A percentile compares a stretch with the other conserved stretches of the same genome.
phyloP scores from a whole-genome alignment of 2,888 invertebrate species.

The Coelogynopora nodosa region DNA sequence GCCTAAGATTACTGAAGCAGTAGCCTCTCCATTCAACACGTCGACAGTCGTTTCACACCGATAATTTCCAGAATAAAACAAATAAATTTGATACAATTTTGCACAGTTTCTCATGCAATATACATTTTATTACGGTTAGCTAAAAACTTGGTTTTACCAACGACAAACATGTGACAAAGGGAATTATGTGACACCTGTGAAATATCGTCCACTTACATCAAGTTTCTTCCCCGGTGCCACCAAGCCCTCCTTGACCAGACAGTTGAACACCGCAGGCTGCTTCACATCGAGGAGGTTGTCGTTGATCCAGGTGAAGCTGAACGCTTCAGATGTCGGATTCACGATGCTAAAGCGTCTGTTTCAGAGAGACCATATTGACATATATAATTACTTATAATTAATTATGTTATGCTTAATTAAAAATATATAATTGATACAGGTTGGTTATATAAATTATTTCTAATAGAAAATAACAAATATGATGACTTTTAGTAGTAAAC shows the following conservation, averaged over 20 bases:
- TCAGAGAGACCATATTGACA: background rate
- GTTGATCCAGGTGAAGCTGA: slow-evolving; percentile 67
- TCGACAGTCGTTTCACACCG: too few relatives aligned
- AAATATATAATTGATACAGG: background rate
- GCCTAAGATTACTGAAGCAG: too few relatives aligned
- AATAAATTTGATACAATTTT: too few relatives aligned
- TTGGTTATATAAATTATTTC: background rate
- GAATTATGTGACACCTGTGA: too few relatives aligned
- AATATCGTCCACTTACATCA: slow-evolving; percentile 55
- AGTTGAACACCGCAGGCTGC: slow-evolving; percentile 65
- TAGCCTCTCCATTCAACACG: too few relatives aligned
- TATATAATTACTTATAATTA: background rate
- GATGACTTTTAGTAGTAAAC: too few relatives aligned
- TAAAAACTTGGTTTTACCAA: too few relatives aligned
- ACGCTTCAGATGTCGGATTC: slow-evolving; percentile 69
- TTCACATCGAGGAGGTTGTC: slow-evolving; percentile 62
- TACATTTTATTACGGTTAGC: too few relatives aligned
- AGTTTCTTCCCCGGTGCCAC: slow-evolving; percentile 67
- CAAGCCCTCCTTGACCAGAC: slow-evolving; percentile 66
- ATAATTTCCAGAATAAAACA: too few relatives aligned
- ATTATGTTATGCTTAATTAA: background rate
- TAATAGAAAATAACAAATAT: background rate
- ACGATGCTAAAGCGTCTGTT: slow-evolving; percentile 68
- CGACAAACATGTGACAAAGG: too few relatives aligned
- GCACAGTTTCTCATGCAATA: too few relatives aligned